These are phyloP conservation scores for Lota lota DNA, from an alignment of 2,113 vertebrate species.

Conservation along the genomic window DNA sequence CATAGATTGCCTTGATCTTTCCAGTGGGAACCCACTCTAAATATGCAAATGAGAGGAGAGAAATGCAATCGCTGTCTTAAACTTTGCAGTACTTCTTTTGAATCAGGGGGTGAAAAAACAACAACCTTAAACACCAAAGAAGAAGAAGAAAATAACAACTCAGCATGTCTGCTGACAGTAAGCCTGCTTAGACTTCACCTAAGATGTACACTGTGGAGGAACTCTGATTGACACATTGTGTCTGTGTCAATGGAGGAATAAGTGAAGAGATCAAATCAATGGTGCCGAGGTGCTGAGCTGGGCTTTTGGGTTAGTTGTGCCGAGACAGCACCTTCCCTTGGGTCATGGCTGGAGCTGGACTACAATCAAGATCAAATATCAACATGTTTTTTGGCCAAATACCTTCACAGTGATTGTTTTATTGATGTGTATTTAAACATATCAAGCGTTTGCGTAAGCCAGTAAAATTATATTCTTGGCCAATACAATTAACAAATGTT, in stretches of 20 bases:
- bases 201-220: constrained; percentile 49
- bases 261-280: constrained; percentile 66
- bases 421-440: no score
- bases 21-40: constrained; percentile 61
- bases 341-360: constrained; percentile 25
- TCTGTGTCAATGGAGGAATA: constrained; percentile 66
- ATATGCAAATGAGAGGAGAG: constrained; percentile 60
- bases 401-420: no score
- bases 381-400: no score
- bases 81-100: constrained; percentile 44
- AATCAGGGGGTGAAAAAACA: constrained; percentile 19
- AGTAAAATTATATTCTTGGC: no score
- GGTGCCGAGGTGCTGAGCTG: constrained; percentile 64
- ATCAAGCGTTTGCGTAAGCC: no score
- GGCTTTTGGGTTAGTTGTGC: constrained; percentile 49
- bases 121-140: constrained; percentile 53
- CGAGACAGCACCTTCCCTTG: constrained; percentile 49
- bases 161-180: constrained; percentile 57
- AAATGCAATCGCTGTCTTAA: constrained; percentile 53
- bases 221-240: constrained; percentile 61
- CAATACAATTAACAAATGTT: no score
- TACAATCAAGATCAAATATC: no score
- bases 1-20: constrained; percentile 74
- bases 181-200: constrained; percentile 42
- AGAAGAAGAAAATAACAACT: constrained; percentile 24